Evolutionary conservation across 2,113 vertebrate genomes (phyloP).

Genomic region (Lates calcarifer): DNA sequence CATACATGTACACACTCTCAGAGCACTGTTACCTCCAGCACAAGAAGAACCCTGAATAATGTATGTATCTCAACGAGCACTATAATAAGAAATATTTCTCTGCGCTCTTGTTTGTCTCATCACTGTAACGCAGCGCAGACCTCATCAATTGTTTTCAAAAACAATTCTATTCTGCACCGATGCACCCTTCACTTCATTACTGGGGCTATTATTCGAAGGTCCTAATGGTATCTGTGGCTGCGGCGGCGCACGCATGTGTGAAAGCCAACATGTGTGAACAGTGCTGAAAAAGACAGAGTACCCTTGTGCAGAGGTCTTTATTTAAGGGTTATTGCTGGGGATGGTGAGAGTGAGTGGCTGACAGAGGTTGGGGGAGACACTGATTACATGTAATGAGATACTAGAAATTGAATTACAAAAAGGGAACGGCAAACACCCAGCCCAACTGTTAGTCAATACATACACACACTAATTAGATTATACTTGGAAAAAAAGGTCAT

Average conservation of each 20-base stretch:
- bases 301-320: constrained; percentile 62
- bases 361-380: constrained; percentile 24
- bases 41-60: constrained; percentile 41
- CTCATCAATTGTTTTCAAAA: constrained; percentile 62
- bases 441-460: constrained; percentile 5
- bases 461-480: constrained; percentile 38
- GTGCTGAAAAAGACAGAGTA: constrained; percentile 20
- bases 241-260: constrained; percentile 19
- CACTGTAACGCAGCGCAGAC: constrained; percentile 31
- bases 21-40: constrained; percentile 13
- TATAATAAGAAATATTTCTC: constrained; percentile 52
- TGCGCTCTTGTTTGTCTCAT: constrained; percentile 53
- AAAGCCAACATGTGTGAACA: constrained; percentile 17
- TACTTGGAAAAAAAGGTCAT: constrained; percentile 4
- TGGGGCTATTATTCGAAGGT: constrained; percentile 57
- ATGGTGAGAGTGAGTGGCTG: constrained; percentile 5
- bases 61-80: constrained; percentile 45
- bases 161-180: constrained; percentile 67
- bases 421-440: constrained; percentile 19
- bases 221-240: constrained; percentile 56
- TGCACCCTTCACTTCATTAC: constrained; percentile 74
- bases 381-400: constrained; percentile 74
- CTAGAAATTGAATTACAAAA: constrained; percentile 58
- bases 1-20: background rate
- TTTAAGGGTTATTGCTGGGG: constrained; percentile 43